Base-by-base conservation (phyloP, 2,113 vertebrate genomes). In the Melanerpes formicivorus region DNA sequence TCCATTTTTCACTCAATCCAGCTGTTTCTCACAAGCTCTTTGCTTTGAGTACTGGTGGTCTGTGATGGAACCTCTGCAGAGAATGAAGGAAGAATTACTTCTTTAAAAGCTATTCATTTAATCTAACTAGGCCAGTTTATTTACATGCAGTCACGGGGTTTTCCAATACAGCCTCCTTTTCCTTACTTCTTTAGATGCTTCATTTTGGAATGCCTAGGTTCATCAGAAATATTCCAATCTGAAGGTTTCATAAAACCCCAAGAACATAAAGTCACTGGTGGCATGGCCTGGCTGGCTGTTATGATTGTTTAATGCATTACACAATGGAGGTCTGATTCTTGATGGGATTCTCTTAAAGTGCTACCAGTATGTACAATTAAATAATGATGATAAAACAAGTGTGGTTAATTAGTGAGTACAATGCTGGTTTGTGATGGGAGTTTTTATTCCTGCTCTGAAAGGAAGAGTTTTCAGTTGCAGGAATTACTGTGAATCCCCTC, bases 1-100 rank as follows among this genome's bases (percentile, higher is more conserved):
- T 96, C 70, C 10, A 90, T 96, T 95, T 96, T 96, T 93, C 95
- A 93, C 86, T 94, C 90, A 25, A 94, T 96, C 95, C 97, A 97
- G 94, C 96, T 97, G 96, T 96, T 97, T 96, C 93, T 96, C 84
- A 93, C 94, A 87, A 88, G 73, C 94, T 78, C 80, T 92, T 92
- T 44, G 11, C 91, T 95, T 96, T 96, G 95, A 88, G 55, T 65
- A 78, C 90, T 94, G 96, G 96, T 96, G 97, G 96, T 97, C 96
- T 90, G 86, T n/a, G 90, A 93, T 2, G 4, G 88, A 95, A 83
- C 80, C 62, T 93, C 92, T 87, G 79, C 69, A 44, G 25, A 76
- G 72, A 94, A 93, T 54, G 72, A 75, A 84, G 82, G 40, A 74
- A 79, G 90, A 71, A 92, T 89, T 85, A 90, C 81, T 91, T 40